Evolutionary conservation across 2,113 vertebrate genomes (phyloP), one percentile per base, ranked within the genome.

Genomic region (Donacobius atricapilla): DNA sequence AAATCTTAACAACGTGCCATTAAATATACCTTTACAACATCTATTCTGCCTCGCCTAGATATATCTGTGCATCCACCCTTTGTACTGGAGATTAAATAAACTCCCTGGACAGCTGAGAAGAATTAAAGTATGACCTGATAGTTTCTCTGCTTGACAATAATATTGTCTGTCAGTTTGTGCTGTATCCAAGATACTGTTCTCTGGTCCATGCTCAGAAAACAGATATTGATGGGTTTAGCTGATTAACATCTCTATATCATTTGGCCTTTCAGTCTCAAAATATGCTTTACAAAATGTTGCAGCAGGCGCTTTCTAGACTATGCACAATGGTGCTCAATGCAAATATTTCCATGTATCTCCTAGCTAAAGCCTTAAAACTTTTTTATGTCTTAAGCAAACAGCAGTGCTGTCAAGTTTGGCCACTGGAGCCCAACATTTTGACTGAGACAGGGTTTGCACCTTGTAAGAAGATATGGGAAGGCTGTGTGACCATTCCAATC

Each of bases 131-230:
- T 77, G 84, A 94, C 93, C 79, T 72, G 75, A 90, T 84, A 87
- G 63, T 87, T 96, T 93, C 78, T 77, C 85, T 64, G 79, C 80
- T 93, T 96, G 78, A 88, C 89, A 96, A 73, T 90, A 87, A 88
- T 95, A 93, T 84, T 95, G 89, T 91, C 84, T 92, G 91, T 90
- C 20, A 2, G 68, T 81, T 93, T 92, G 77, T 95, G 92, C 80
- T 94, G 82, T 92, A 95, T 83, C 89, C 84, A 96, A 96, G 92
- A 95, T 94, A 94, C 88, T 87, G 72, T 69, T 96, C 82, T 93
- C 86, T 96, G 83, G 83, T 89, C 69, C 69, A 75, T 54, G 64
- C 83, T 97, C 81, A 92, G 89, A 90, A 96, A 96, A 78, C 39
- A 93, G 83, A 94, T 94, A 93, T 91, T 89, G 91, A 87, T 90